Evolutionary conservation across 1,140 invertebrate species (phyloP).

Genomic region (Psilanteris sp.): DNA sequence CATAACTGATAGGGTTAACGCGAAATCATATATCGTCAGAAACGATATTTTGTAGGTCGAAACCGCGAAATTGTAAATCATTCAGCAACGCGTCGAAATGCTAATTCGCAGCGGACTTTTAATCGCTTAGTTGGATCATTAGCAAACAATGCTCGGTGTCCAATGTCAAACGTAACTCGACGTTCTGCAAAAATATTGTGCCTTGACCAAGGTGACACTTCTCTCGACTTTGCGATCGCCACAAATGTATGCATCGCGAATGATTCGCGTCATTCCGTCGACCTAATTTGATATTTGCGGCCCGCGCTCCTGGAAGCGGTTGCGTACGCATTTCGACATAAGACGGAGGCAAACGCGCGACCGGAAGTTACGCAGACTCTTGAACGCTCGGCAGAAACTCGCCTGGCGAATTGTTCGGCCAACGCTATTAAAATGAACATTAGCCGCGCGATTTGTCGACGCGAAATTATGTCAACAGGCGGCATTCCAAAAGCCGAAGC

Average conservation of each 20-base stretch:
- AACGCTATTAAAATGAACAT: too few species aligned
- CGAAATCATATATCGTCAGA: background rate
- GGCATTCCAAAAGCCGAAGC: conserved; percentile 44
- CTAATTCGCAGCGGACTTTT: conserved; percentile 14
- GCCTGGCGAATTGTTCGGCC: too few species aligned
- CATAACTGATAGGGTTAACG: background rate
- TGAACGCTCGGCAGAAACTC: too few species aligned
- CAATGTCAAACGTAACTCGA: conserved; percentile 55
- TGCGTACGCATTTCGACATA: too few species aligned
- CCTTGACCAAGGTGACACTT: conserved; percentile 44
- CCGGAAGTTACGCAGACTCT: too few species aligned
- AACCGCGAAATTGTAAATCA: conserved; percentile 3
- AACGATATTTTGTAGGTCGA: background rate
- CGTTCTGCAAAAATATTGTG: conserved; percentile 46
- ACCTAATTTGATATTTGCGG: conserved; percentile 32
- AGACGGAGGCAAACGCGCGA: too few species aligned
- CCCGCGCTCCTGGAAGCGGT: too few species aligned
- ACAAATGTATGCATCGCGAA: conserved; percentile 25
- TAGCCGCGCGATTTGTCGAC: conserved; percentile 1
- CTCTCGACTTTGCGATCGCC: conserved; percentile 16
- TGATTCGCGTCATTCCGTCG: conserved; percentile 25
- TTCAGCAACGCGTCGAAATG: background rate
- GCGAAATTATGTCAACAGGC: conserved; percentile 26
- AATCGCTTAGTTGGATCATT: conserved; percentile 42
- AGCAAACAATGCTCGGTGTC: conserved; percentile 62